These are phyloP conservation scores for Anagrus nilaparvatae DNA, from an alignment of 1,140 invertebrate species.

Conservation along the genomic window DNA sequence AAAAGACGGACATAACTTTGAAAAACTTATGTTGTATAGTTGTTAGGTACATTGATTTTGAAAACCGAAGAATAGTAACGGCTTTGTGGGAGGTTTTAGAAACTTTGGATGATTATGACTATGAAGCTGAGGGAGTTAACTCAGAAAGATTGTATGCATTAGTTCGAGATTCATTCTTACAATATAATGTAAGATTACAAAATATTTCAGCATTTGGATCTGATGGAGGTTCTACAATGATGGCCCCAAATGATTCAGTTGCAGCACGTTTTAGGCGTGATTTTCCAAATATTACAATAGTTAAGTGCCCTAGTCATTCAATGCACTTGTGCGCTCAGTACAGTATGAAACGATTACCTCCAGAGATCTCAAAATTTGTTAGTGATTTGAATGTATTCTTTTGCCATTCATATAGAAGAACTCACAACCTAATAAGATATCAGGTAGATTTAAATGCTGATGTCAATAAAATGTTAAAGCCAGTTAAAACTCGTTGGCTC, in stretches of 20 bases:
- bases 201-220: conserved; percentile 32
- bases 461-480: conserved; percentile 21
- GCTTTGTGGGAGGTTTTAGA: background rate
- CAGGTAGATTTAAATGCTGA: conserved; percentile 20
- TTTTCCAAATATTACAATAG: conserved; percentile 23
- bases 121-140: background rate
- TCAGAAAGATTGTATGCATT: background rate
- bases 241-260: conserved; percentile 29
- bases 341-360: conserved; percentile 27
- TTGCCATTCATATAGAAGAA: conserved; percentile 2
- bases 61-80: background rate
- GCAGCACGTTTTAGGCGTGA: conserved; percentile 16
- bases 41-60: background rate
- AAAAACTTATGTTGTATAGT: conserved; percentile 14
- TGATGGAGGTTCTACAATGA: conserved; percentile 32
- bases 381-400: background rate
- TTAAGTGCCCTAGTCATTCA: conserved; percentile 35
- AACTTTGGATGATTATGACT: background rate
- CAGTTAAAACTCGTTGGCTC: conserved; percentile 18
- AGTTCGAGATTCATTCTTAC: background rate
- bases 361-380: conserved; percentile 15
- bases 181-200: conserved; percentile 10
- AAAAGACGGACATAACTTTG: conserved; percentile 8
- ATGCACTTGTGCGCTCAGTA: conserved; percentile 27
- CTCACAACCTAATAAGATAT: conserved; percentile 18